Conservation (phyloP, 1,140 invertebrate genomes). For the Drosophila subobscura region DNA sequence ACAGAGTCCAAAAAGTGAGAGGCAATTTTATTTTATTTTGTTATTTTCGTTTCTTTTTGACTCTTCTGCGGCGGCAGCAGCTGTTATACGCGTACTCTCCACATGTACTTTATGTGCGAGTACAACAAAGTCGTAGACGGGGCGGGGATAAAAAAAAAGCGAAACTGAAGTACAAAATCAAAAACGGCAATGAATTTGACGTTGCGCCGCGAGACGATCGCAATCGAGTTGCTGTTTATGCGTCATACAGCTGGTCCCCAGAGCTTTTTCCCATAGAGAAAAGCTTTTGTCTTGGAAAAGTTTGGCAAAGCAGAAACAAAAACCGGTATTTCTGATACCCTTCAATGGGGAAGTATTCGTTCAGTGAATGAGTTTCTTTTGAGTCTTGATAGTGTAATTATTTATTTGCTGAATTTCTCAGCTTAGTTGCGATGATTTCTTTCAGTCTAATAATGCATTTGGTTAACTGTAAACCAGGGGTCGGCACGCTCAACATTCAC, state of each 20-base stretch:
- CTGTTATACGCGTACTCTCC: conserved; percentile 6
- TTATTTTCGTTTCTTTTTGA: conserved; percentile 22
- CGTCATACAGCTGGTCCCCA: conserved; percentile 41
- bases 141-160: conserved; percentile 28
- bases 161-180: conserved; percentile 58
- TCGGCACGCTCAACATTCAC: too few relatives aligned
- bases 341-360: not conserved
- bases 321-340: conserved; percentile 45
- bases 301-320: conserved; percentile 14
- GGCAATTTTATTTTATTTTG: conserved; percentile 42
- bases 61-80: conserved; percentile 21
- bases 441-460: too few relatives aligned
- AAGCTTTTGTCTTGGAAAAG: conserved; percentile 25
- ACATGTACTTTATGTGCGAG: conserved; percentile 25
- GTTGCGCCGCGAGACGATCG: conserved; percentile 47
- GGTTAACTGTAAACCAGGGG: too few relatives aligned
- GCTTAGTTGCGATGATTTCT: not conserved
- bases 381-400: not conserved
- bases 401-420: not conserved
- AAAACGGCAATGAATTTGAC: conserved; percentile 57
- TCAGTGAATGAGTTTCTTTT: too few relatives aligned
- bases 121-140: not conserved
- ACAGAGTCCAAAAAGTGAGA: conserved; percentile 31
- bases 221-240: conserved; percentile 51
- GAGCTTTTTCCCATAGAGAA: conserved; percentile 58